Conservation (phyloP, 2,888 invertebrate species). For the Apodemia zela region DNA sequence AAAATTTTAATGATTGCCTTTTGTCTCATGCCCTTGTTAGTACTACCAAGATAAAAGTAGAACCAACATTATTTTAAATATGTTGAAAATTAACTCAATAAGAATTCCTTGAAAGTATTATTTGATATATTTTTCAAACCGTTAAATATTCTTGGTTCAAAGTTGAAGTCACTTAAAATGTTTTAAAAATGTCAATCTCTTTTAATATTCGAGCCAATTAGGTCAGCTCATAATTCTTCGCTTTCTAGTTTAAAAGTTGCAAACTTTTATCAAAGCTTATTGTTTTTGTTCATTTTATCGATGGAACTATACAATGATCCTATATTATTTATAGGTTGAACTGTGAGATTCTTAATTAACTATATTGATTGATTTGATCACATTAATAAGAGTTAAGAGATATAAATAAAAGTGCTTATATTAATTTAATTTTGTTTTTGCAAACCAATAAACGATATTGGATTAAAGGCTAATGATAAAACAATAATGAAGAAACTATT, state of each 20-base stretch:
- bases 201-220: conserved; percentile 25
- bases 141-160: conserved; percentile 13
- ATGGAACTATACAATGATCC: neutral
- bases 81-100: too few relatives aligned
- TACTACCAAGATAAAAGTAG: too few relatives aligned
- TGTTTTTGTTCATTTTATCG: conserved; percentile 2
- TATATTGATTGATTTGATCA: neutral
- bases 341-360: neutral
- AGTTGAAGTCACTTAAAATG: conserved; percentile 18
- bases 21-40: too few relatives aligned
- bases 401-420: too few relatives aligned
- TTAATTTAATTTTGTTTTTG: too few relatives aligned
- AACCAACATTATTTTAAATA: too few relatives aligned
- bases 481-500: too few relatives aligned
- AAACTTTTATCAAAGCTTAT: conserved; percentile 18
- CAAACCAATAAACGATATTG: too few relatives aligned
- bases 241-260: conserved; percentile 24
- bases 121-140: conserved; percentile 3
- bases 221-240: conserved; percentile 26
- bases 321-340: neutral
- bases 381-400: neutral
- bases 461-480: too few relatives aligned
- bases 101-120: neutral
- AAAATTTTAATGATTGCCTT: too few relatives aligned
- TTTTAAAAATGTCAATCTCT: conserved; percentile 21